Evolutionary conservation across 2,113 vertebrate genomes (phyloP).

Genomic region (Centropus unirufus): DNA sequence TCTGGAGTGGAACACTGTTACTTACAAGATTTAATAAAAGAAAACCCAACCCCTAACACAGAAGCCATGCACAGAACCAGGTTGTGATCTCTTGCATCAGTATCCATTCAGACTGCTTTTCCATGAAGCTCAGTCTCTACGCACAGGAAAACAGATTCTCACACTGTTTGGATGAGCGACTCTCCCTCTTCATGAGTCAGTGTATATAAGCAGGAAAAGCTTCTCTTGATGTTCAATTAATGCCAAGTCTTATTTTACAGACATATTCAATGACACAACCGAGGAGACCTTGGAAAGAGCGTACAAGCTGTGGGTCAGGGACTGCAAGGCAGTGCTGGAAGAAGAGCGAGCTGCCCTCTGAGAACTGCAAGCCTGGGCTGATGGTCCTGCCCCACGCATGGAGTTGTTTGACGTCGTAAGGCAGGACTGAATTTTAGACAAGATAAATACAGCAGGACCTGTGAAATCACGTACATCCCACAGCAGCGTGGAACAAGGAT

Average conservation of each 20-base stretch:
- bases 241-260: conserved; percentile 56
- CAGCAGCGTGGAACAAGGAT: not conserved
- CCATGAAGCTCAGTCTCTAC: not conserved
- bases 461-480: not conserved
- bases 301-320: conserved; percentile 75
- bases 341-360: not conserved
- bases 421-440: conserved; percentile 27
- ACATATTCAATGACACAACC: conserved; percentile 81
- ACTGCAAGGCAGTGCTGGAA: conserved; percentile 43
- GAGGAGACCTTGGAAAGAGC: conserved; percentile 75
- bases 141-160: not conserved
- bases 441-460: conserved; percentile 22
- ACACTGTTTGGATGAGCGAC: not conserved
- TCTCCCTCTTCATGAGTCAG: not conserved
- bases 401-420: not conserved
- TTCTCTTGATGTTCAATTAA: not conserved
- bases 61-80: not conserved
- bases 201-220: not conserved
- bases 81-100: not conserved
- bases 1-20: not conserved
- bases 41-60: accelerated
- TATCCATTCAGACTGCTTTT: not conserved
- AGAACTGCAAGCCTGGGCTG: not conserved
- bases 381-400: not conserved
- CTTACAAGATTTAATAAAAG: not conserved